Percentiles rank a stretch among this genome's conserved stretches.
phyloP scores from a whole-genome alignment of 2,888 invertebrate genomes.

The Zaprionus bogoriensis region DNA sequence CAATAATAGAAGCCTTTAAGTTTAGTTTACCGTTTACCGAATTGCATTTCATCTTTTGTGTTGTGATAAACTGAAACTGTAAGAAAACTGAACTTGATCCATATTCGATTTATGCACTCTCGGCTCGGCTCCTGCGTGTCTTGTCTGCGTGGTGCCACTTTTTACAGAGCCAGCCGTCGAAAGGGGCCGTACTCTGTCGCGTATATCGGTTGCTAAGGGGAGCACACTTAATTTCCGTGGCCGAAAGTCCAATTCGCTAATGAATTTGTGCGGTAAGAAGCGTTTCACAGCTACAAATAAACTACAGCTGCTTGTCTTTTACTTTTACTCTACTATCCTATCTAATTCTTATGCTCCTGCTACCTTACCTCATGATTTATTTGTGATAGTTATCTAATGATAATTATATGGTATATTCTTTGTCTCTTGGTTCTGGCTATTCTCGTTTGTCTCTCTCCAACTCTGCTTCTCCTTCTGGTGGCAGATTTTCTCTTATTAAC shows the following conservation, averaged over 20 bases:
- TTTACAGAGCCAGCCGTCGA: conserved; percentile 84
- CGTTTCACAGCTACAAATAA: conserved; percentile 69
- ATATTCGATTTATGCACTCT: conserved; percentile 47
- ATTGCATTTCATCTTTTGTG: conserved; percentile 16
- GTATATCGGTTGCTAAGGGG: conserved; percentile 91
- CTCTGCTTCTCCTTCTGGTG: background rate
- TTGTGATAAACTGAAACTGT: conserved; percentile 34
- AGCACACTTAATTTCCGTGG: conserved; percentile 94
- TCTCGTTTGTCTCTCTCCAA: conserved; percentile 2
- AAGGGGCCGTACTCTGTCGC: conserved; percentile 85
- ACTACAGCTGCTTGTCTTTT: conserved; percentile 57
- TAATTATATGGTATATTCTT: no score
- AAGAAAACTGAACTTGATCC: conserved; percentile 38
- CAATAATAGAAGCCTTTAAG: conserved; percentile 15
- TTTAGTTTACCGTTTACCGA: conserved; percentile 28
- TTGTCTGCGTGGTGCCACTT: conserved; percentile 51
- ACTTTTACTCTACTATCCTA: conserved; percentile 43
- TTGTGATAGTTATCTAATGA: conserved; percentile 13
- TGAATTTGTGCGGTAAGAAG: conserved; percentile 97
- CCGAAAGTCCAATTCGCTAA: conserved; percentile 96
- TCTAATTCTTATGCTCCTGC: conserved; percentile 46
- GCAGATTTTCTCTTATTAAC: background rate
- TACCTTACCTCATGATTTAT: conserved; percentile 35
- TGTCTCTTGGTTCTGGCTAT: conserved; percentile 21
- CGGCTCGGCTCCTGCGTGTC: conserved; percentile 47